Evolutionary conservation across 2,888 invertebrate genomes (phyloP).

Genomic region (Sialis lutaria): DNA sequence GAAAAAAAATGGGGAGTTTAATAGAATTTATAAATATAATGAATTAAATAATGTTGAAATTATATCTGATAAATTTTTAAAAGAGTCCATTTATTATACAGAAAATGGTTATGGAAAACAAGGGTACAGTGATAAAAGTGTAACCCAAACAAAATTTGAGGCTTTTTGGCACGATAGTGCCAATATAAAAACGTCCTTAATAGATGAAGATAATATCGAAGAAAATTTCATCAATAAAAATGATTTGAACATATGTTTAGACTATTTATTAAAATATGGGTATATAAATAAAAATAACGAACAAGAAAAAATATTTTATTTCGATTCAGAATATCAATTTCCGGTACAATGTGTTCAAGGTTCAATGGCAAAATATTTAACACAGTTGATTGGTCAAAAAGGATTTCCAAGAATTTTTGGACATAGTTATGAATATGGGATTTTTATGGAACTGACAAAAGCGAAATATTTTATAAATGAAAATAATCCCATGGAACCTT

Average conservation of each 20-base stretch:
- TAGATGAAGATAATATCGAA: not conserved
- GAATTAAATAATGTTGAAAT: conserved; percentile 9
- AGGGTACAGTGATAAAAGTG: conserved; percentile 9
- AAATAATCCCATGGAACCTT: too few relatives aligned
- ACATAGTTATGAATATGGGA: too few relatives aligned
- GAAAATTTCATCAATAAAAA: too few relatives aligned
- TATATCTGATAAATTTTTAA: conserved; percentile 9
- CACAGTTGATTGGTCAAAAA: too few relatives aligned
- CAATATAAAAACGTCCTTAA: not conserved
- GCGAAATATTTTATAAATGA: not conserved
- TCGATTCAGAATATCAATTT: too few relatives aligned
- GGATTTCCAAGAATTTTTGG: too few relatives aligned
- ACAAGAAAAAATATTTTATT: not conserved
- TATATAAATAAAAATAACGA: too few relatives aligned
- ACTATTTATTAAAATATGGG: too few relatives aligned
- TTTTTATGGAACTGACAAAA: too few relatives aligned
- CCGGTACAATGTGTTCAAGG: not conserved
- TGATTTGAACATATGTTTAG: too few relatives aligned
- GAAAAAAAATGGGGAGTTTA: not conserved
- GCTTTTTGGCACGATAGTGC: conserved; percentile 8
- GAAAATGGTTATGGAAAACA: conserved; percentile 11
- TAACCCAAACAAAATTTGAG: conserved; percentile 8
- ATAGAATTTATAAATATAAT: conserved; percentile 5
- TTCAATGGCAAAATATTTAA: too few relatives aligned
- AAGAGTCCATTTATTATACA: conserved; percentile 9